These are phyloP conservation scores for Novumbra hubbsi DNA, from an alignment of 2,797 vertebrate genomes.

Conservation along the genomic window DNA sequence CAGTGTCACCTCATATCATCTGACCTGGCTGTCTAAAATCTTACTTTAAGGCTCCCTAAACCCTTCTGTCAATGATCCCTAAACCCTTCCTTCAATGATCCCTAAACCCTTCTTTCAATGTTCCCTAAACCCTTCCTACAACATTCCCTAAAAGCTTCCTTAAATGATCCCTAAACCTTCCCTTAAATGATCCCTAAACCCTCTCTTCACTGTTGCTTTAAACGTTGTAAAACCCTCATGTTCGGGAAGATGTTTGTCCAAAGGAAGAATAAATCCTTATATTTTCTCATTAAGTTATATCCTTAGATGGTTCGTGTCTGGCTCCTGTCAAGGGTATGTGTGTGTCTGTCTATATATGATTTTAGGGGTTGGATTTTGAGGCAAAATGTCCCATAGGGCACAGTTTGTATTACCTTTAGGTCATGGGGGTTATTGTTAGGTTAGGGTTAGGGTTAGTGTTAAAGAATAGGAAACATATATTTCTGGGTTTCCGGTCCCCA, in stretches of 20 bases:
- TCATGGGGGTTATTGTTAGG: not conserved
- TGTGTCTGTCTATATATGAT: not conserved
- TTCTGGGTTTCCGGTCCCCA: too few relatives aligned
- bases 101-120: too few relatives aligned
- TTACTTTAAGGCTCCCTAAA: slow-evolving; percentile 35
- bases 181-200: slow-evolving; percentile 42
- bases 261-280: slow-evolving; percentile 45
- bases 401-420: too few relatives aligned
- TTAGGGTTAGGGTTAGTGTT: not conserved
- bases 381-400: too few relatives aligned
- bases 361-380: too few relatives aligned
- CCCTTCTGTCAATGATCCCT: slow-evolving; percentile 45
- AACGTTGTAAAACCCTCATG: slow-evolving; percentile 40
- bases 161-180: slow-evolving; percentile 49
- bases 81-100: slow-evolving; percentile 41
- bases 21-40: slow-evolving; percentile 49
- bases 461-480: not conserved
- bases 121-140: too few relatives aligned
- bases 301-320: not conserved
- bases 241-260: not conserved
- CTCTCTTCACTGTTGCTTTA: not conserved
- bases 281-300: slow-evolving; percentile 22
- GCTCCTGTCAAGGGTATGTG: not conserved
- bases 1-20: slow-evolving; percentile 53
- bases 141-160: slow-evolving; percentile 54